Percentiles rank a stretch among this genome's conserved stretches.
phyloP scores from a whole-genome alignment of 2,888 invertebrate species.

The Acronicta alni region DNA sequence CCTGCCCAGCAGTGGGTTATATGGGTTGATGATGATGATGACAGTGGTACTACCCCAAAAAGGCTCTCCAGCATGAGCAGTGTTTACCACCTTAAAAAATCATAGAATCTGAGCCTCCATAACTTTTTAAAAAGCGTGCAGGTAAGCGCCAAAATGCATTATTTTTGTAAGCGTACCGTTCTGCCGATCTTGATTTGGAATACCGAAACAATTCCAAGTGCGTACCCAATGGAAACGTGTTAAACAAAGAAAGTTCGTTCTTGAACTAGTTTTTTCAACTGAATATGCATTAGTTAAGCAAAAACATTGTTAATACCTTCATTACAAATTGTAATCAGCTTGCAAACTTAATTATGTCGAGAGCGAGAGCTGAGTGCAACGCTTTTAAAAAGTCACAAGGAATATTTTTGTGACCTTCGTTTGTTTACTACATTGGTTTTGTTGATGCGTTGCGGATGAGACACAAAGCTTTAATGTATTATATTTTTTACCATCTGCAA shows the following conservation, averaged over 20 bases:
- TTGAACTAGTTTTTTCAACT: conserved; percentile 64
- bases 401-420: conserved; percentile 18
- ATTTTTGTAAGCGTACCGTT: not conserved
- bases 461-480: too few species aligned
- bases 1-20: too few species aligned
- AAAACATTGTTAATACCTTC: conserved; percentile 53
- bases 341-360: conserved; percentile 31
- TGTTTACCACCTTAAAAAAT: too few species aligned
- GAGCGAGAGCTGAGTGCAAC: conserved; percentile 23
- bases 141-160: not conserved
- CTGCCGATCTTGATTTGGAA: not conserved
- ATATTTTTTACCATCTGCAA: too few species aligned
- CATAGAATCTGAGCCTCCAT: too few species aligned
- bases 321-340: conserved; percentile 54
- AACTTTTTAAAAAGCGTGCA: too few species aligned
- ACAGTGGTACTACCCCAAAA: too few species aligned
- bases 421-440: not conserved
- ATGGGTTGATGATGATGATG: too few species aligned
- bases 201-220: conserved; percentile 7
- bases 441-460: too few species aligned
- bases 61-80: too few species aligned
- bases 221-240: conserved; percentile 25
- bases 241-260: conserved; percentile 67
- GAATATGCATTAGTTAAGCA: conserved; percentile 62
- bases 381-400: conserved; percentile 30